Percentiles rank a stretch among this genome's conserved stretches.
Conservation (phyloP, 2,113 vertebrate genomes). For the Oryzias curvinotus region DNA sequence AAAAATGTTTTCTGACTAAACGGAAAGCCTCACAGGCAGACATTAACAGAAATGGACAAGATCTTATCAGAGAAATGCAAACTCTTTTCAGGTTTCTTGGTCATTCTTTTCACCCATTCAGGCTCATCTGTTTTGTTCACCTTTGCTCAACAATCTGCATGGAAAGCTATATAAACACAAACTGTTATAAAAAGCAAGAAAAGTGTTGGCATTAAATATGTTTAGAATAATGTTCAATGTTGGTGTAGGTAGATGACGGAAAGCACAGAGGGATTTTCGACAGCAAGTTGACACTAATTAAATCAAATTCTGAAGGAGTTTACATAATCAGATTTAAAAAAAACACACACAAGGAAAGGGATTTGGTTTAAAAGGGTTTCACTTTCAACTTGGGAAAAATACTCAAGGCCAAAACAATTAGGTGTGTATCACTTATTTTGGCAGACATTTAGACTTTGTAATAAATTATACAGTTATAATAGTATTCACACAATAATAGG, state of each 20-base stretch:
- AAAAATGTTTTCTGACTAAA: no score
- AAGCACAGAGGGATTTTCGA: neutral
- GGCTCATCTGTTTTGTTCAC: no score
- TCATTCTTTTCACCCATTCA: no score
- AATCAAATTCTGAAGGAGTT: neutral
- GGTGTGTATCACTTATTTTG: neutral
- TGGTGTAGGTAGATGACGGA: neutral
- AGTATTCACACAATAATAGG: neutral
- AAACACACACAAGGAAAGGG: neutral
- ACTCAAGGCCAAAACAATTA: neutral
- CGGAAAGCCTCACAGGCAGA: no score
- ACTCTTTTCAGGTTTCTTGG: no score
- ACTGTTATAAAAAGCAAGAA: neutral
- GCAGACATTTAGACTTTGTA: neutral
- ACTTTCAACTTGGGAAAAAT: conserved; percentile 13
- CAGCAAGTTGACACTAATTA: neutral
- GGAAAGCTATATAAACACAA: neutral
- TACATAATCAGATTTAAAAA: neutral
- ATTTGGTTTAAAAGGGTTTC: conserved; percentile 5
- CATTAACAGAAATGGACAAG: no score
- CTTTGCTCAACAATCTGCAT: no score
- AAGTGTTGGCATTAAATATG: no score
- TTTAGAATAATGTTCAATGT: neutral
- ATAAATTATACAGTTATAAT: neutral
- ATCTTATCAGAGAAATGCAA: no score